Conservation (phyloP, 2,113 vertebrate genomes). For the Ginglymostoma cirratum region DNA sequence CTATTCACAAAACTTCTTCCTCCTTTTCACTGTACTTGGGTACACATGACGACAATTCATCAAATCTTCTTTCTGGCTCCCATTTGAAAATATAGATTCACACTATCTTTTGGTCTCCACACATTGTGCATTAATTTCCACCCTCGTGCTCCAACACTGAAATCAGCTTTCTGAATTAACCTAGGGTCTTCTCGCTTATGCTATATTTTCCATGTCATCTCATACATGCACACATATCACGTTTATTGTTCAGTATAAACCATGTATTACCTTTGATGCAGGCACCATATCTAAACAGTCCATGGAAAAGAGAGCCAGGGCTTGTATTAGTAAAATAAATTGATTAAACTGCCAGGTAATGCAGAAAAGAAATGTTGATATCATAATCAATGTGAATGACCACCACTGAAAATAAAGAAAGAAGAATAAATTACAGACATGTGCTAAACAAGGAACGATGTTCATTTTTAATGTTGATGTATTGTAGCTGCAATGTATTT, state of each 20-base stretch:
- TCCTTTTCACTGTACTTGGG: too few relatives aligned
- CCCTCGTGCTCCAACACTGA: not conserved
- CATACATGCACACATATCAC: not conserved
- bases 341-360: slow-evolving; percentile 98
- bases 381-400: slow-evolving; percentile 70
- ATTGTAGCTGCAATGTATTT: too few relatives aligned
- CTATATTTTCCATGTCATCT: not conserved
- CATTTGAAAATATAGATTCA: too few relatives aligned
- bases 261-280: slow-evolving; percentile 63
- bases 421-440: slow-evolving; percentile 39
- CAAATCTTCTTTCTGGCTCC: too few relatives aligned
- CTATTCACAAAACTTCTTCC: not conserved
- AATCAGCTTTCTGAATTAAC: not conserved
- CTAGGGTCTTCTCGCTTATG: not conserved
- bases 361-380: slow-evolving; percentile 83
- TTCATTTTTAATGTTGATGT: not conserved
- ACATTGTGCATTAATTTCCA: not conserved
- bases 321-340: slow-evolving; percentile 86
- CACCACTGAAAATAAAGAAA: slow-evolving; percentile 63
- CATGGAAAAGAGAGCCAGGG: slow-evolving; percentile 73
- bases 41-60: not conserved
- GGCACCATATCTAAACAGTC: slow-evolving; percentile 78
- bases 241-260: not conserved
- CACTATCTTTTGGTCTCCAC: not conserved
- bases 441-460: slow-evolving; percentile 17